Base-by-base conservation (phyloP, 2,113 vertebrate species). In the Petaurus breviceps region DNA sequence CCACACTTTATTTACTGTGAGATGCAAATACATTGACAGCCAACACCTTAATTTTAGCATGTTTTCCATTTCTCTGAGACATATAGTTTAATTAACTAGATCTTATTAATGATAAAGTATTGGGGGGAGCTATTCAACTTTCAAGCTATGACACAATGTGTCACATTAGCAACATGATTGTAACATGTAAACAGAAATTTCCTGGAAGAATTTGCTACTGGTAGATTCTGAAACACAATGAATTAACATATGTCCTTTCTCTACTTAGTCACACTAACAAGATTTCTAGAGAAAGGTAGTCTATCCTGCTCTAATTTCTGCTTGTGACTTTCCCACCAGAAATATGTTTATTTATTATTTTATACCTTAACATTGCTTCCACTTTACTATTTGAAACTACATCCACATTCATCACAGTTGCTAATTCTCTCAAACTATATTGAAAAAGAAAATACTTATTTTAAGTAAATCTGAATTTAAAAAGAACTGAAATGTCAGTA, bases 181-280 rank as follows among this genome's bases (percentile, higher is more conserved):
- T 14, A 50, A 90, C 25, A 50, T 49, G 50, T 9, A 50, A 49
- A 90, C 24, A 90, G 23, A 50, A 90, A 22, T 50, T 90, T 90
- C 90, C 25, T 49, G 14, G 68, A 84, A 84, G n/a, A 43, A 2
- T 84, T 23, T 23, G 43, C n/a, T 43, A 43, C 19, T 84, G n/a
- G 1, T 10, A 89, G 25, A 26, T 61, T 91, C 43, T 43, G 31
- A 89, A 89, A 95, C 90, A 22, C n/a, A 61, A 93, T 91, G 24
- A 57, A 51, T 47, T 94, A 89, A 93, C 61, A 68, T n/a, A 16
- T n/a, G 95, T 55, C 93, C 3, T 92, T 95, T 93, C 61, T 68
- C 50, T 53, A 91, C 31, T 92, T 23, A 26, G 2, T 51, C 28
- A 7, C 47, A 51, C 43, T 50, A 89, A 8, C 43, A 51, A 90